Evolutionary conservation across 2,888 invertebrate genomes (phyloP).

Genomic region (Dynastes hyllus): DNA sequence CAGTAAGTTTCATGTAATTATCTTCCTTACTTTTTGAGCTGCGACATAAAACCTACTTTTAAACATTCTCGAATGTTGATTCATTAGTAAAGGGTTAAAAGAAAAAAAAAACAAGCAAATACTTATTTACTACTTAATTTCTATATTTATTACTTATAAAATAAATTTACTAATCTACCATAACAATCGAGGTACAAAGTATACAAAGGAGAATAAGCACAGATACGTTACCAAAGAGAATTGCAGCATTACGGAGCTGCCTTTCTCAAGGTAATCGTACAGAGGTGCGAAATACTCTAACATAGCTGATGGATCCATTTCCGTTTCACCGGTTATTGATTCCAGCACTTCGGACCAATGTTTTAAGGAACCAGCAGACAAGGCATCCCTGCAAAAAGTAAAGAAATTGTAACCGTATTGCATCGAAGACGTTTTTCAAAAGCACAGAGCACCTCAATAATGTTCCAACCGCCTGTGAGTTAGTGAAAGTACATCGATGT

Average conservation of each 20-base stretch:
- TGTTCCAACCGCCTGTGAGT: slow-evolving; percentile 79
- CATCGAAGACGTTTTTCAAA: neutral
- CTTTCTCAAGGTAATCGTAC: slow-evolving; percentile 70
- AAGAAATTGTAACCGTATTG: neutral
- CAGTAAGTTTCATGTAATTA: too few relatives aligned
- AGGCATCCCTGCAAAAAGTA: slow-evolving; percentile 70
- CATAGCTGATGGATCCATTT: slow-evolving; percentile 73
- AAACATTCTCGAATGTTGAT: too few relatives aligned
- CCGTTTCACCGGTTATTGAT: slow-evolving; percentile 74
- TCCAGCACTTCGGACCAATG: slow-evolving; percentile 77
- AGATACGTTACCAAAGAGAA: slow-evolving; percentile 8
- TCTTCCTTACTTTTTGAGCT: too few relatives aligned
- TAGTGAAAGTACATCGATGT: slow-evolving; percentile 82
- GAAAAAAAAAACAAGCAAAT: too few relatives aligned
- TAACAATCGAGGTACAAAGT: slow-evolving; percentile 25
- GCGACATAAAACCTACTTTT: too few relatives aligned
- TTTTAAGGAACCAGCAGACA: slow-evolving; percentile 71
- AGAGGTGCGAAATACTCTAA: slow-evolving; percentile 76
- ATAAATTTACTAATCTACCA: slow-evolving; percentile 9
- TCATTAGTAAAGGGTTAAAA: too few relatives aligned
- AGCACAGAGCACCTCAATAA: slow-evolving; percentile 71
- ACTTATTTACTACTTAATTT: too few relatives aligned
- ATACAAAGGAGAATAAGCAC: slow-evolving; percentile 14
- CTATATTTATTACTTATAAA: neutral
- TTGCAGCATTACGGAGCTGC: neutral